phyloP scores from a whole-genome alignment of 1,140 invertebrate species.

The Drosophila melanogaster region DNA sequence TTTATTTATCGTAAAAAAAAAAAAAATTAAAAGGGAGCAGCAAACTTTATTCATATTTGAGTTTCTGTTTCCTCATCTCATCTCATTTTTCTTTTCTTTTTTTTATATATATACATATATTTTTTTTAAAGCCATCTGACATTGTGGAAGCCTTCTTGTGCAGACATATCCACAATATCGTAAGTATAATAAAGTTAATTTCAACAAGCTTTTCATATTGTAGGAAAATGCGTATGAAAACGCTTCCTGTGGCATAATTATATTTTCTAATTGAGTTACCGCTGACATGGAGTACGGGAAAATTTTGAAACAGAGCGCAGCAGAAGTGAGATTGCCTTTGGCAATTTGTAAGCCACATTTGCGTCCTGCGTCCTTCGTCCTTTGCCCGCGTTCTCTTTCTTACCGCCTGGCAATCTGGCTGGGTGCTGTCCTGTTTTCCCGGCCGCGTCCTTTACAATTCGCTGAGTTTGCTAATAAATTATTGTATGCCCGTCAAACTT shows the following conservation, averaged over 20 bases:
- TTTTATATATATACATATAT: too few species aligned
- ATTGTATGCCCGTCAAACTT: slow-evolving; percentile 62
- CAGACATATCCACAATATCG: slow-evolving; percentile 18
- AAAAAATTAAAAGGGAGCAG: neutral
- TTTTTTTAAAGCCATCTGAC: slow-evolving; percentile 6
- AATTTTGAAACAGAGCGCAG: slow-evolving; percentile 12
- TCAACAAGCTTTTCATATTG: slow-evolving; percentile 15
- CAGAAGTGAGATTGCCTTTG: slow-evolving; percentile 40
- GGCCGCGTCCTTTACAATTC: slow-evolving; percentile 19
- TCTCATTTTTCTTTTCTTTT: too few species aligned
- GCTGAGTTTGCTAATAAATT: slow-evolving; percentile 69
- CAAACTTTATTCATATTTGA: slow-evolving; percentile 2
- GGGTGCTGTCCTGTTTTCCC: slow-evolving; percentile 7
- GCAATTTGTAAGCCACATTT: slow-evolving; percentile 45
- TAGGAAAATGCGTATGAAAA: slow-evolving; percentile 24
- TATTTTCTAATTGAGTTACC: slow-evolving; percentile 74
- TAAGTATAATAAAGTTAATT: slow-evolving; percentile 33
- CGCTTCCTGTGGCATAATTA: slow-evolving; percentile 48
- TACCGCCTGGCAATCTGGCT: slow-evolving; percentile 53
- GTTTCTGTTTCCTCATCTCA: neutral
- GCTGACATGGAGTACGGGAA: slow-evolving; percentile 21
- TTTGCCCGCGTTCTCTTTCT: too few species aligned
- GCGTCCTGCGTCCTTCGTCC: too few species aligned
- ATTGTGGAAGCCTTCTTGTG: neutral
- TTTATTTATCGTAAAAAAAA: neutral